These are phyloP conservation scores for Fragum fragum DNA, from an alignment of 2,888 invertebrate genomes.

Conservation along the genomic window DNA sequence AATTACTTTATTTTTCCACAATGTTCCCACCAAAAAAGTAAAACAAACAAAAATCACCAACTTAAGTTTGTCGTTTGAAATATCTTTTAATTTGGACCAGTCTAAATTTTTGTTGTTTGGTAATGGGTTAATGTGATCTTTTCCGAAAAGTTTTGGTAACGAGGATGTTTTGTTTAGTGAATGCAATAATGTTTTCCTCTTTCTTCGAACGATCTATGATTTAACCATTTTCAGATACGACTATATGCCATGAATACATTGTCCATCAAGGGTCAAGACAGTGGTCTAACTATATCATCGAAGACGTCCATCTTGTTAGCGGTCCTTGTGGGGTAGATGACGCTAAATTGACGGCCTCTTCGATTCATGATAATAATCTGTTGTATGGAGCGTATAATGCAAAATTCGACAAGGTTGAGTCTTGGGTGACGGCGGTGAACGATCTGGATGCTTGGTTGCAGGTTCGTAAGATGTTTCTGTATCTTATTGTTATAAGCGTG, in stretches of 20 bases:
- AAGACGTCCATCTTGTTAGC: neutral
- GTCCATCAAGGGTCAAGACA: neutral
- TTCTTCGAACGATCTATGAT: too few species aligned
- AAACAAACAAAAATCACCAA: too few species aligned
- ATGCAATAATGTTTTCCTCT: neutral
- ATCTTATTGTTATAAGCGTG: too few species aligned
- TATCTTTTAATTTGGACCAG: too few species aligned
- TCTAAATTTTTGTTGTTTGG: too few species aligned
- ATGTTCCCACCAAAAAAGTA: too few species aligned
- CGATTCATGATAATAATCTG: neutral
- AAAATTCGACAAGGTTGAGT: neutral
- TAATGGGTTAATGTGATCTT: too few species aligned
- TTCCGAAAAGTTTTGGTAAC: too few species aligned
- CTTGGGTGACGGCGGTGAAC: neutral
- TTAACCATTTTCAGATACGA: too few species aligned
- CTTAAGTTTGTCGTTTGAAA: too few species aligned
- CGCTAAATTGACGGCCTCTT: neutral
- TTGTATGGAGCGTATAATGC: neutral
- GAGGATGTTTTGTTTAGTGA: too few species aligned
- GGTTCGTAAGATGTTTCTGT: neutral
- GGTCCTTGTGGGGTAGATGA: constrained; percentile 12
- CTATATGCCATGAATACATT: constrained; percentile 5
- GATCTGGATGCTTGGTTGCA: neutral
- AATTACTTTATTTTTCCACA: too few species aligned
- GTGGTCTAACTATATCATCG: neutral